Evolutionary conservation across 2,797 vertebrate species (phyloP).

Genomic region (Enteromius radiatus): DNA sequence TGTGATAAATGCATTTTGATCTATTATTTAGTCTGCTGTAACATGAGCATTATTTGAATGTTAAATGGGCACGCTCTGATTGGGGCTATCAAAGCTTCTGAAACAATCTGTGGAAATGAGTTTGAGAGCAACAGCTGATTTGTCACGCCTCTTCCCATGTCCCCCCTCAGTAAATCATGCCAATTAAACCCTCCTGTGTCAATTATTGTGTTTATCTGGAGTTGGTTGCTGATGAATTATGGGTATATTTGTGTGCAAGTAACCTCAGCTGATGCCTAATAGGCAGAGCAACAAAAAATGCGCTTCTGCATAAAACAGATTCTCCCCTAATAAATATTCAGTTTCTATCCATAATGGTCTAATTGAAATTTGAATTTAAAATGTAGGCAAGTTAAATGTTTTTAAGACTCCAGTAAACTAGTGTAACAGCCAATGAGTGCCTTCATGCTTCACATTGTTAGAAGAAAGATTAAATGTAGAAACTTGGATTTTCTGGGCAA

Average conservation of each 20-base stretch:
- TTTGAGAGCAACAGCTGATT: conserved; percentile 78
- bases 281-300: not conserved
- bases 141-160: conserved; percentile 68
- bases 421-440: conserved; percentile 1
- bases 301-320: not conserved
- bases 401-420: not conserved
- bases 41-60: conserved; percentile 59
- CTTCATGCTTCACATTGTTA: not conserved
- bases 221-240: conserved; percentile 46
- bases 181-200: conserved; percentile 75
- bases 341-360: conserved; percentile 5
- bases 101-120: conserved; percentile 51
- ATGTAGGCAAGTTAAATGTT: not conserved
- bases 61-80: conserved; percentile 49
- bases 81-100: conserved; percentile 43
- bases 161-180: conserved; percentile 75
- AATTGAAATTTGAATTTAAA: conserved; percentile 5
- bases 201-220: conserved; percentile 56
- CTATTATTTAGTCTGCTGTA: conserved; percentile 60
- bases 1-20: conserved; percentile 59
- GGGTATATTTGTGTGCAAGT: conserved; percentile 39
- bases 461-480: not conserved
- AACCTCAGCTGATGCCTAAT: conserved; percentile 13
- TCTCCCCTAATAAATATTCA: not conserved
- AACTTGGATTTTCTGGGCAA: not conserved